phyloP scores from a whole-genome alignment of 2,888 invertebrate species.

The Oscheius sp. region DNA sequence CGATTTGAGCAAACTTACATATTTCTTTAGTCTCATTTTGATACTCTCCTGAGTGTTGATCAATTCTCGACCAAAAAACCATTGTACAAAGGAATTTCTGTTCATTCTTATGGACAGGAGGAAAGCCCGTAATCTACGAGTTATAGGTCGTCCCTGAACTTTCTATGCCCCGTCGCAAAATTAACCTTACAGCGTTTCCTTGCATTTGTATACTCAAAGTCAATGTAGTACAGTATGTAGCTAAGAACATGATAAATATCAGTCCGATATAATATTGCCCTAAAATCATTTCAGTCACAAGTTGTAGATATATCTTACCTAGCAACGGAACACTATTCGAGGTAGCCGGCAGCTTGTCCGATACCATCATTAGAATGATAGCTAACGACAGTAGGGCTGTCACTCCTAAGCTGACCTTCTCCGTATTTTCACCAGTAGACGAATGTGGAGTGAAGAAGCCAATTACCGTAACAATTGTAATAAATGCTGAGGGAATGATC shows the following conservation, averaged over 20 bases:
- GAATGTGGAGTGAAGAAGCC: constrained; percentile 73
- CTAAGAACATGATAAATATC: constrained; percentile 71
- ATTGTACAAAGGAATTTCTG: constrained; percentile 59
- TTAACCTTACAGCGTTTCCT: constrained; percentile 60
- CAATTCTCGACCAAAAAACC: constrained; percentile 67
- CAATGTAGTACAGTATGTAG: constrained; percentile 69
- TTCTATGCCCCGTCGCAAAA: neutral
- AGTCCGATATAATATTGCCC: constrained; percentile 64
- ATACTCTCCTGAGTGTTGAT: constrained; percentile 69
- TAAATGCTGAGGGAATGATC: constrained; percentile 71
- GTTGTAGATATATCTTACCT: constrained; percentile 36
- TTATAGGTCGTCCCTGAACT: constrained; percentile 54
- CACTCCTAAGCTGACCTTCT: constrained; percentile 69
- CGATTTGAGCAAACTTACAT: constrained; percentile 45
- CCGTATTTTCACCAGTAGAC: constrained; percentile 72
- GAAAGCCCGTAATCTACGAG: constrained; percentile 56
- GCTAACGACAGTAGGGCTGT: constrained; percentile 69
- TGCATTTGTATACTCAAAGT: constrained; percentile 68
- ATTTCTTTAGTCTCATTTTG: constrained; percentile 67
- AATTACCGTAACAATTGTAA: constrained; percentile 72
- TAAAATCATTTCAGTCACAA: no score
- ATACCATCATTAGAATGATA: constrained; percentile 72
- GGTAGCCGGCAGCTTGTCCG: constrained; percentile 70
- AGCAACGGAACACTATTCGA: constrained; percentile 68
- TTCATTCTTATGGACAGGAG: constrained; percentile 62